phyloP scores from a whole-genome alignment of 2,888 invertebrate genomes.

The Agrochola circellaris region DNA sequence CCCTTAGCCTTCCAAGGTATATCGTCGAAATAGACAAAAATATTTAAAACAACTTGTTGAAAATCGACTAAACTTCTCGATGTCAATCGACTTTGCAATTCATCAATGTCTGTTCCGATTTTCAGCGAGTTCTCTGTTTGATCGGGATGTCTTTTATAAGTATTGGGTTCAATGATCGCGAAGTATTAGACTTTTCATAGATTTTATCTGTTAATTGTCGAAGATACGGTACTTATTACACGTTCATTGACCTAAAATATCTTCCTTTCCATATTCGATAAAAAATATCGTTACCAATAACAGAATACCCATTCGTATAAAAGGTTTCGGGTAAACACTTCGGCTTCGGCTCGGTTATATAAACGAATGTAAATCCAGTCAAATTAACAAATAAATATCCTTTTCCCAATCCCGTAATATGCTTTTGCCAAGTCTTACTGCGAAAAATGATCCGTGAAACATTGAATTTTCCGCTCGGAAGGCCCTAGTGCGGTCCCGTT shows the following conservation, averaged over 20 bases:
- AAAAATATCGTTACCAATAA: conserved; percentile 14
- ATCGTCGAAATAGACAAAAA: background rate
- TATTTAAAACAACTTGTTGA: conserved; percentile 23
- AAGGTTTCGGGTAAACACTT: conserved; percentile 31
- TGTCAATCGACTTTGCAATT: conserved; percentile 37
- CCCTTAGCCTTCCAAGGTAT: background rate
- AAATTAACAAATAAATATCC: conserved; percentile 39
- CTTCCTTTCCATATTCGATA: background rate
- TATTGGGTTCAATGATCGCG: conserved; percentile 34
- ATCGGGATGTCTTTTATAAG: conserved; percentile 11
- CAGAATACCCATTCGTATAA: background rate
- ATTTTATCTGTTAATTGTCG: background rate
- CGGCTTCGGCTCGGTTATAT: conserved; percentile 2
- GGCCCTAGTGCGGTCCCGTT: conserved; percentile 44
- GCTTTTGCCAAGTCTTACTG: conserved; percentile 44
- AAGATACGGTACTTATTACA: background rate
- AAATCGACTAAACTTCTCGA: conserved; percentile 16
- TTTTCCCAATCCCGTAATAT: conserved; percentile 33
- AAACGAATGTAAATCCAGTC: conserved; percentile 14
- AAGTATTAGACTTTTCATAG: conserved; percentile 11
- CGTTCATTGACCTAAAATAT: conserved; percentile 7
- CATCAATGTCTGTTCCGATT: conserved; percentile 45
- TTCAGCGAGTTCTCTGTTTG: conserved; percentile 7
- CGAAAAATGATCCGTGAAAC: conserved; percentile 61
- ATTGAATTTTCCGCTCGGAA: conserved; percentile 53